phyloP scores from a whole-genome alignment of 2,888 invertebrate genomes.

The Muscina levida region DNA sequence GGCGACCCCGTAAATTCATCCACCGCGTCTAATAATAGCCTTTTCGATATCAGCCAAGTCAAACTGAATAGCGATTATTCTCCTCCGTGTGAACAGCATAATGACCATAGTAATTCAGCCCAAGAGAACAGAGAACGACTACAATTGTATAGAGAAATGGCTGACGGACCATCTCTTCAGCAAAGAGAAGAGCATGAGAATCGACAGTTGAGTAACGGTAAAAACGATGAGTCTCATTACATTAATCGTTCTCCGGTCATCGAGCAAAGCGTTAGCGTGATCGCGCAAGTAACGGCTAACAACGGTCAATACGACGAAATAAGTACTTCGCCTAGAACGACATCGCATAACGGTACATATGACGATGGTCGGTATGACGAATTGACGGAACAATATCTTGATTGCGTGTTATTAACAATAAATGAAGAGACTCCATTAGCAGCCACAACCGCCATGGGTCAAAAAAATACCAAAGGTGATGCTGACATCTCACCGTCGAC shows the following conservation, averaged over 20 bases:
- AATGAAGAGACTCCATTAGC: constrained; percentile 39
- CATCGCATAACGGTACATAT: constrained; percentile 67
- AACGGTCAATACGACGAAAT: constrained; percentile 32
- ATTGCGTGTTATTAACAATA: constrained; percentile 66
- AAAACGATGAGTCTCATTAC: constrained; percentile 63
- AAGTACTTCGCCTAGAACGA: constrained; percentile 40
- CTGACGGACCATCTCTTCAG: constrained; percentile 44
- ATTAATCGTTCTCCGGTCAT: constrained; percentile 65
- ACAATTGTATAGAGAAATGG: neutral
- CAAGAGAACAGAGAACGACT: constrained; percentile 36
- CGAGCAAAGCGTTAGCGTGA: constrained; percentile 58
- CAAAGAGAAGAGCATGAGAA: constrained; percentile 37
- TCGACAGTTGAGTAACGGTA: constrained; percentile 46
- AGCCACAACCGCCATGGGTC: constrained; percentile 70
- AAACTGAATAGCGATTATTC: constrained; percentile 28
- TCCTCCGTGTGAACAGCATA: constrained; percentile 28
- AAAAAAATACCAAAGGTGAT: constrained; percentile 71
- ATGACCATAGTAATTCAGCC: constrained; percentile 65
- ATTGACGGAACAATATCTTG: constrained; percentile 72
- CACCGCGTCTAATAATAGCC: constrained; percentile 77
- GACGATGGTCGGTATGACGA: constrained; percentile 56
- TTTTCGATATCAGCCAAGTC: constrained; percentile 67
- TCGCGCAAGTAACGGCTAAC: constrained; percentile 51
- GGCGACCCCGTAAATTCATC: constrained; percentile 71
- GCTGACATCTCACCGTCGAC: constrained; percentile 44